These are phyloP conservation scores for Xanthostigma xanthostigma DNA, from an alignment of 2,888 invertebrate species.

Conservation along the genomic window DNA sequence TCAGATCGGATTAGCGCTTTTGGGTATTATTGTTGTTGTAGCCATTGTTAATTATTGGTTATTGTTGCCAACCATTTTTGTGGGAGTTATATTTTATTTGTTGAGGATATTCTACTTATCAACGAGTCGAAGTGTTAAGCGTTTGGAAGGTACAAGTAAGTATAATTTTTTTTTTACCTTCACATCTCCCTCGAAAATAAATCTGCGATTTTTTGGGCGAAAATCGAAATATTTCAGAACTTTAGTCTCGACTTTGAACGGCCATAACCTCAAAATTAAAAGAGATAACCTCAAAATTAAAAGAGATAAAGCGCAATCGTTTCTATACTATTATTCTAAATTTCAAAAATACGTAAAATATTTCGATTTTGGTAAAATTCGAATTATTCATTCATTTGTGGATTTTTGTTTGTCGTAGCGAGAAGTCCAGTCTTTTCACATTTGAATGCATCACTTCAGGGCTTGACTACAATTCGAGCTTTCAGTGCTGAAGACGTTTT, in stretches of 20 bases:
- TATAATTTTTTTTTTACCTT: slow-evolving; percentile 10
- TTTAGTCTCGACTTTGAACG: too few species aligned
- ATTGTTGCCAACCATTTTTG: slow-evolving; percentile 44
- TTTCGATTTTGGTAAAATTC: background rate
- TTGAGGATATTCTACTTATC: slow-evolving; percentile 52
- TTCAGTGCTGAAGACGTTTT: slow-evolving; percentile 70
- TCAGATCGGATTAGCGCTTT: slow-evolving; percentile 44
- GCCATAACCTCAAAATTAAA: too few species aligned
- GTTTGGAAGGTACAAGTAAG: slow-evolving; percentile 53
- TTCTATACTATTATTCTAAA: background rate
- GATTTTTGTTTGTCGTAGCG: slow-evolving; percentile 35
- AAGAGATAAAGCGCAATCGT: slow-evolving; percentile 1
- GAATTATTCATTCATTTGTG: background rate
- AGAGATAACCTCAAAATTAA: too few species aligned
- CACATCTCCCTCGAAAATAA: too few species aligned
- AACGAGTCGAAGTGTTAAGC: slow-evolving; percentile 60
- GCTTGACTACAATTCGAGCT: slow-evolving; percentile 81
- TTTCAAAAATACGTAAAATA: background rate
- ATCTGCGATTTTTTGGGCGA: too few species aligned
- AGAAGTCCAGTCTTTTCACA: slow-evolving; percentile 94
- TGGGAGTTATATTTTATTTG: slow-evolving; percentile 47
- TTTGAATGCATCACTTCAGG: slow-evolving; percentile 75
- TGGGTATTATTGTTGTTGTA: slow-evolving; percentile 58
- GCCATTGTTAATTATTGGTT: slow-evolving; percentile 56
- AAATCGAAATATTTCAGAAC: too few species aligned